Evolutionary conservation across 2,113 vertebrate species (phyloP), one percentile per base, ranked within the genome.

Genomic region (Prunella fulvescens): DNA sequence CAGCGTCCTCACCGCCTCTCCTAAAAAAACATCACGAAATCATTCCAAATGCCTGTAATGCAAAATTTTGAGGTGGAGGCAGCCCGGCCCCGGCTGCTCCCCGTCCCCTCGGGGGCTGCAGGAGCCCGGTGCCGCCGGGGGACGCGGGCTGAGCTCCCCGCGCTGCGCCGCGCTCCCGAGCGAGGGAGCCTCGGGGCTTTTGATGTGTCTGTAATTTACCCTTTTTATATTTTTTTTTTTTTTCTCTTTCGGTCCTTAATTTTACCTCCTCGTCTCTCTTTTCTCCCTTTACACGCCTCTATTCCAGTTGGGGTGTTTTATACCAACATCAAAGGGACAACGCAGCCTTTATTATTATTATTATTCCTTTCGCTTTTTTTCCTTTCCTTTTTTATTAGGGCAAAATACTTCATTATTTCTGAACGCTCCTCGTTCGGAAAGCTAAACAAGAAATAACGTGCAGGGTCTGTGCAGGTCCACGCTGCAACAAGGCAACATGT

Each of bases 391-490:
- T 94, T 92, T 90, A 92, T 82, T 87, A 84, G 74, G 45, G 82
- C 16, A 88, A 96, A 95, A 91, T 81, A 60, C 71, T 91, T 86
- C 58, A 73, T 94, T 93, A 85, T 88, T 91, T 28, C 84, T 13
- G 61, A 94, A 79, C 40, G 66, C 74, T 70, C 37, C 47, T 73
- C 79, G 40, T 93, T 77, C 85, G 83, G 86, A 91, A 81, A 95
- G 64, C 79, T 70, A 76, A 88, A 90, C 93, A 94, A 91, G 96
- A 94, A 96, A 94, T 73, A 96, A 96, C 71, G 93, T 65, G 95
- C 77, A 89, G 60, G 73, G 92, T 90, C 92, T 45, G 56, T 51
- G 79, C 84, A 37, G 83, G 95, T 89, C 78, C 90, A 2, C 79
- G 44, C 71, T 33, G 80, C 80, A 90, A 83, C 50, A 51, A 78